A percentile compares a stretch with the other conserved stretches of the same genome.
Evolutionary conservation across 1,140 invertebrate genomes (phyloP).

Genomic region (Coptotermes formosanus): DNA sequence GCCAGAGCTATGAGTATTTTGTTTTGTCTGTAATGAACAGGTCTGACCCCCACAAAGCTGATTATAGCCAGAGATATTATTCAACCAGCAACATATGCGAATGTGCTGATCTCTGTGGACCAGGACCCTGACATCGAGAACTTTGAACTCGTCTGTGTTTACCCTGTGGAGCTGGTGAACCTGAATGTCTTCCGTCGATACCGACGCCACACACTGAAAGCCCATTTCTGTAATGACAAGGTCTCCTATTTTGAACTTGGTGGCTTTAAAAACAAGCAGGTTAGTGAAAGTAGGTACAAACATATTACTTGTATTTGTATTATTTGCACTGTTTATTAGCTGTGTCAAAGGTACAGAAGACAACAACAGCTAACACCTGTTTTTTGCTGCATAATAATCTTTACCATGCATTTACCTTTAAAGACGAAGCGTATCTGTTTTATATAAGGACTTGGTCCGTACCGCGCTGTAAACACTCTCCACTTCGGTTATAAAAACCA

Average conservation of each 20-base stretch:
- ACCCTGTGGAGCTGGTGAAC: constrained; percentile 55
- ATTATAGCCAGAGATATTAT: constrained; percentile 56
- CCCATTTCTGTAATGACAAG: constrained; percentile 50
- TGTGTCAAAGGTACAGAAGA: too few relatives aligned
- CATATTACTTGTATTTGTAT: too few relatives aligned
- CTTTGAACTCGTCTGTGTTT: constrained; percentile 57
- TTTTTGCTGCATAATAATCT: too few relatives aligned
- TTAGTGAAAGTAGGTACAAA: constrained; percentile 39
- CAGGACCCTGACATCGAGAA: constrained; percentile 56
- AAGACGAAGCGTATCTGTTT: too few relatives aligned
- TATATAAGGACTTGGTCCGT: too few relatives aligned
- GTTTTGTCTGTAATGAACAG: constrained; percentile 38
- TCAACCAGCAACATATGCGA: constrained; percentile 39
- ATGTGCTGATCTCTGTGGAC: constrained; percentile 41
- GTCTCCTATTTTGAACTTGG: constrained; percentile 54
- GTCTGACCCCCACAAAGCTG: constrained; percentile 56
- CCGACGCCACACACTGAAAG: constrained; percentile 55
- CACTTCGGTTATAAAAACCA: too few relatives aligned
- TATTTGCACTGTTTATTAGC: too few relatives aligned
- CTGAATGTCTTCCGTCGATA: constrained; percentile 57
- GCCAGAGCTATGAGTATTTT: not conserved
- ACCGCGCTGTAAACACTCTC: too few relatives aligned
- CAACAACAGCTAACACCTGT: too few relatives aligned
- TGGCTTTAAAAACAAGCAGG: constrained; percentile 46
- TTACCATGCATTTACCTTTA: too few relatives aligned